Percentiles rank a stretch among this genome's conserved stretches.
Evolutionary conservation across 2,113 vertebrate genomes (phyloP).

Genomic region (Balaeniceps rex): DNA sequence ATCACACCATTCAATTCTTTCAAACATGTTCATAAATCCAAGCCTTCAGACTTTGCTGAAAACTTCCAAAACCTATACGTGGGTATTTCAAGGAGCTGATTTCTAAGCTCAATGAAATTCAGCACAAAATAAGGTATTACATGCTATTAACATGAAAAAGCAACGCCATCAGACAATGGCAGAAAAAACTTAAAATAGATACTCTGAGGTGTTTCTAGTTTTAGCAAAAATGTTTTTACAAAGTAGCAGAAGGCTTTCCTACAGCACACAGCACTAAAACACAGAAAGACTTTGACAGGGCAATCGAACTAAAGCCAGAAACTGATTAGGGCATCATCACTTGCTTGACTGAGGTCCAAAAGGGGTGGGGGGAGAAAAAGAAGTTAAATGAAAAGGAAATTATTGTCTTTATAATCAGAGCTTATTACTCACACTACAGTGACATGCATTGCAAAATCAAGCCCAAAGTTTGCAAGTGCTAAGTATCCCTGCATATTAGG

Average conservation of each 20-base stretch:
- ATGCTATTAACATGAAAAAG: neutral
- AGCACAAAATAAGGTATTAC: neutral
- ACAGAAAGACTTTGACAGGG: neutral
- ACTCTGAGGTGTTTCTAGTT: neutral
- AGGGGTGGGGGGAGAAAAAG: neutral
- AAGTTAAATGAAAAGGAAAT: neutral
- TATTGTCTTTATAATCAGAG: neutral
- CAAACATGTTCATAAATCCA: neutral
- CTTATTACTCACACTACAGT: neutral
- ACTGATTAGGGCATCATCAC: neutral
- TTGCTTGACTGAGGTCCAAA: neutral
- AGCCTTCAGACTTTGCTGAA: neutral
- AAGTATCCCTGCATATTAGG: neutral
- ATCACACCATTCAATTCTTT: neutral
- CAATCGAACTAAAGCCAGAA: neutral
- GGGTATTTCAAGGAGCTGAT: neutral
- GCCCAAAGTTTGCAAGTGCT: neutral
- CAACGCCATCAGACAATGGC: neutral
- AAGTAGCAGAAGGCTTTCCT: neutral
- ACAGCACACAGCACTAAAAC: neutral
- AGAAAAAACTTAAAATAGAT: neutral
- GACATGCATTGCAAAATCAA: neutral
- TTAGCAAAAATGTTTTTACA: neutral
- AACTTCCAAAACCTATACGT: neutral
- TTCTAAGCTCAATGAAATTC: neutral